These are phyloP conservation scores for Pelodiscus sinensis DNA, from an alignment of 2,113 vertebrate genomes.

Conservation along the genomic window DNA sequence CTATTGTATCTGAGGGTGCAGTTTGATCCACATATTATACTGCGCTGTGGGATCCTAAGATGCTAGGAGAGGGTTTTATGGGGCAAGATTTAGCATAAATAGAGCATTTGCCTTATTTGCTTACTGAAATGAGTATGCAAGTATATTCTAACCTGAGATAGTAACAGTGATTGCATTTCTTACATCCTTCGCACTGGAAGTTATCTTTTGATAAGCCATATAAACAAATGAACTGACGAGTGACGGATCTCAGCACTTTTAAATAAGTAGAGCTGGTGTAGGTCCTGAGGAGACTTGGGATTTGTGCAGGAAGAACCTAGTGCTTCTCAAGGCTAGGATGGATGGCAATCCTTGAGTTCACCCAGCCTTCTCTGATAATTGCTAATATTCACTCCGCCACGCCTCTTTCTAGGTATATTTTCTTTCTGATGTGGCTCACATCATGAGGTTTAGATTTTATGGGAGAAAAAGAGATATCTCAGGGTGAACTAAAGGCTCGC, in stretches of 20 bases:
- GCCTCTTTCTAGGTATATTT: neutral
- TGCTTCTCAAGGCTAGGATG: neutral
- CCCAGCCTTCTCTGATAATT: neutral
- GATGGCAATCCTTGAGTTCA: neutral
- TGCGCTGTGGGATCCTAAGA: neutral
- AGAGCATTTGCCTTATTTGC: neutral
- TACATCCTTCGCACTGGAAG: neutral
- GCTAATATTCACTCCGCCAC: neutral
- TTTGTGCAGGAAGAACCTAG: neutral
- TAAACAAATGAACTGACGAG: neutral
- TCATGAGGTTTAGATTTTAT: neutral
- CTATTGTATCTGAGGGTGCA: neutral
- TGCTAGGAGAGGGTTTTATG: neutral
- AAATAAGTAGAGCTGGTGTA: neutral
- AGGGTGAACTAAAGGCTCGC: neutral
- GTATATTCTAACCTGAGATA: neutral
- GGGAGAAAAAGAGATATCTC: neutral
- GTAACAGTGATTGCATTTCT: neutral
- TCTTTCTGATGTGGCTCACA: neutral
- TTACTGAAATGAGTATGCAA: neutral
- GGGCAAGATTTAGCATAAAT: neutral
- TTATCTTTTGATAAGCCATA: neutral
- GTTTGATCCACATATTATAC: neutral
- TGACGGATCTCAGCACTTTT: neutral
- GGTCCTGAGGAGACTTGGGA: neutral